Percentiles rank a stretch among this genome's conserved stretches.
These are phyloP conservation scores for Neoarius graeffei DNA, from an alignment of 2,113 vertebrate species.

Conservation along the genomic window DNA sequence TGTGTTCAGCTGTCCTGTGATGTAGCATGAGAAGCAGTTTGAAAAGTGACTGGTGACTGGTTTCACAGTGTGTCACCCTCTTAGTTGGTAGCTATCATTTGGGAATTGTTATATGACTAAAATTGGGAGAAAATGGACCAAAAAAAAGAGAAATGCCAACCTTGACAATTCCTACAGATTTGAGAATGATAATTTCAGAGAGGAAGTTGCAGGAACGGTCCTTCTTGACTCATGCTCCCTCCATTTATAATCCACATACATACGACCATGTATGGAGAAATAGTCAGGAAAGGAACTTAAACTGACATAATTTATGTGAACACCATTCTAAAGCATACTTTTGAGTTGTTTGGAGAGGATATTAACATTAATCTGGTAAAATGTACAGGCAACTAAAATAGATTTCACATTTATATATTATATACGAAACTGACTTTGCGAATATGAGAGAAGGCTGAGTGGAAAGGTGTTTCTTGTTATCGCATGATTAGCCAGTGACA, in stretches of 20 bases:
- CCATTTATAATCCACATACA: slow-evolving; percentile 63
- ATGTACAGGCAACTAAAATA: neutral
- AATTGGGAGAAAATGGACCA: neutral
- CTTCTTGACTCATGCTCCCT: slow-evolving; percentile 27
- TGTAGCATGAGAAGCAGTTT: neutral
- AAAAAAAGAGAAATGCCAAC: neutral
- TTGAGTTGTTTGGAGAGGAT: neutral
- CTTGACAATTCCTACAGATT: neutral
- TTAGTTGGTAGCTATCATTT: neutral
- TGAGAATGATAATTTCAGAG: slow-evolving; percentile 3
- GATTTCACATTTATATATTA: neutral
- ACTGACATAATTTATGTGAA: slow-evolving; percentile 70
- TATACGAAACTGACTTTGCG: slow-evolving; percentile 8
- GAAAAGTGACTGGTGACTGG: neutral
- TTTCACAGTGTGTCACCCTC: neutral
- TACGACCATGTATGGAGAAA: slow-evolving; percentile 72
- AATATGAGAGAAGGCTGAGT: neutral
- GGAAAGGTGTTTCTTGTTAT: neutral
- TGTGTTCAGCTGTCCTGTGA: neutral
- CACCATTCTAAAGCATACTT: neutral
- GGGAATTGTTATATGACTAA: neutral
- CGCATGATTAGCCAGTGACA: slow-evolving; percentile 21
- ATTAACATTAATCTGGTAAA: neutral
- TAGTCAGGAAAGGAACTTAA: slow-evolving; percentile 70
- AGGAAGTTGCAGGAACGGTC: neutral